Evolutionary conservation across 2,113 vertebrate genomes (phyloP).

Genomic region (Dascyllus trimaculatus): DNA sequence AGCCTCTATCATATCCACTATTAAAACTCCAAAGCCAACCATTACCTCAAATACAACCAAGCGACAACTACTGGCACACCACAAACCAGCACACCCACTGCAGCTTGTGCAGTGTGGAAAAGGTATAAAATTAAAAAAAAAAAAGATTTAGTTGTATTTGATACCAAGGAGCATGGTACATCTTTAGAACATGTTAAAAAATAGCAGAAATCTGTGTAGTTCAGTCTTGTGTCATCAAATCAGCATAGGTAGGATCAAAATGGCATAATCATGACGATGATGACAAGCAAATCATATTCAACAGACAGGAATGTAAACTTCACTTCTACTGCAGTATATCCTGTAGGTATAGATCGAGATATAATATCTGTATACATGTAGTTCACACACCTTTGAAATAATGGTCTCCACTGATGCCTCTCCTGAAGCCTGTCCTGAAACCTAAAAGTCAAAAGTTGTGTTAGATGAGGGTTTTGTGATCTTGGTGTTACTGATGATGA

Average conservation of each 20-base stretch:
- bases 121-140: too few species aligned
- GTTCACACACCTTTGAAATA: conserved; percentile 84
- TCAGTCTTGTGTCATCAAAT: not conserved
- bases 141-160: not conserved
- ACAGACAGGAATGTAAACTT: not conserved
- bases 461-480: not conserved
- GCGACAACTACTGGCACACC: too few species aligned
- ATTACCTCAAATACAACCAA: too few species aligned
- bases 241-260: not conserved
- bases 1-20: not conserved
- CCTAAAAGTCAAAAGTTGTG: conserved; percentile 58
- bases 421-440: conserved; percentile 89
- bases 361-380: not conserved
- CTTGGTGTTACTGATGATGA: not conserved
- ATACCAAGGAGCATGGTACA: not conserved
- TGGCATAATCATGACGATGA: not conserved
- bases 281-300: not conserved
- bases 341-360: not conserved
- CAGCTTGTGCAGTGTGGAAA: too few species aligned
- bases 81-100: too few species aligned
- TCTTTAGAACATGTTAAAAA: not conserved
- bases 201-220: not conserved
- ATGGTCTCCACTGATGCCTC: conserved; percentile 87
- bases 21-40: not conserved
- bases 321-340: not conserved